A percentile compares a stretch with the other conserved stretches of the same genome.
Conservation (phyloP, 2,113 vertebrate species). For the Excalfactoria chinensis region DNA sequence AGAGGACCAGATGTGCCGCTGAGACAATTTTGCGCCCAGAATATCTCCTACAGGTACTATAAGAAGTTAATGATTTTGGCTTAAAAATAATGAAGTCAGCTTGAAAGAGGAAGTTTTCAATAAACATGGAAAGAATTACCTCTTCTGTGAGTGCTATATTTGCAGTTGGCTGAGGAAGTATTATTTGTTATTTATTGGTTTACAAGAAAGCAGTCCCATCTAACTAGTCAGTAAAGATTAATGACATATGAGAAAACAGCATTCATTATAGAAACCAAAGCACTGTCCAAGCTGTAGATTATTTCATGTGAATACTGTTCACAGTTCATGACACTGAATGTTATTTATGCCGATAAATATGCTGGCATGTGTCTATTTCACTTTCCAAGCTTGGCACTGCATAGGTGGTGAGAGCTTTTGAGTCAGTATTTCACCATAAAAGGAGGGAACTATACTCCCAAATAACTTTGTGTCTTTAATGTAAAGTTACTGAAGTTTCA, state of each 20-base stretch:
- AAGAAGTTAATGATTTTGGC: constrained; percentile 34
- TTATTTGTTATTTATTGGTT: constrained; percentile 13
- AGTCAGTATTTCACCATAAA: not conserved
- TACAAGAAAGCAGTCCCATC: constrained; percentile 6
- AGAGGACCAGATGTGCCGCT: constrained; percentile 6
- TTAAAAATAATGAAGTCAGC: constrained; percentile 2
- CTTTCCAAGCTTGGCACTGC: not conserved
- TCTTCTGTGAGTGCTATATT: not conserved
- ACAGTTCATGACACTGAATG: constrained; percentile 2
- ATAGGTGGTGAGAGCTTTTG: not conserved
- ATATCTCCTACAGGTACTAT: constrained; percentile 26
- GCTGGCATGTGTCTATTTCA: not conserved
- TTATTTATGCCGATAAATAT: constrained; percentile 18
- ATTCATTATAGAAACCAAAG: not conserved
- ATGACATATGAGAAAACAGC: not conserved
- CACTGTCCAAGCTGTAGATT: not conserved
- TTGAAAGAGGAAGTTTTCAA: constrained; percentile 13
- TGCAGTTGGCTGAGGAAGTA: not conserved
- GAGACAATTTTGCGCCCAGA: not conserved
- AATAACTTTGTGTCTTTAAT: not conserved
- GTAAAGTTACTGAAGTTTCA: not conserved
- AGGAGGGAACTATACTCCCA: not conserved
- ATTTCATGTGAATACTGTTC: not conserved
- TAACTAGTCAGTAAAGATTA: constrained; percentile 46
- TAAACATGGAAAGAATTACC: constrained; percentile 30